phyloP scores from a whole-genome alignment of 2,888 invertebrate species.

The Rhyacophila evoluta region DNA sequence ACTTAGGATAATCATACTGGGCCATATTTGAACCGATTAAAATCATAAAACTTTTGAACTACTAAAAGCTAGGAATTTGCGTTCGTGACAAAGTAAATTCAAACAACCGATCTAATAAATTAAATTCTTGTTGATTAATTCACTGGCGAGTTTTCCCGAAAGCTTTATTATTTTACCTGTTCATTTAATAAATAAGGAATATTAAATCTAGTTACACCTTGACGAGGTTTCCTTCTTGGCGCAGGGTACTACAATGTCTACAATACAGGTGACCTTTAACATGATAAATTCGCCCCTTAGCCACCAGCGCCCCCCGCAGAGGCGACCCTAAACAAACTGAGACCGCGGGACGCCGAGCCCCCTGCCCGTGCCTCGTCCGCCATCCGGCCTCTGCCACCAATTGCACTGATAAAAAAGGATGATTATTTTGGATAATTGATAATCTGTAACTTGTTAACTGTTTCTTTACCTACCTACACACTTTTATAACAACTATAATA shows the following conservation, averaged over 20 bases:
- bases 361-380: constrained; percentile 60
- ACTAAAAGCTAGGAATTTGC: too few species aligned
- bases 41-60: too few species aligned
- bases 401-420: constrained; percentile 23
- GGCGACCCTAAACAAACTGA: constrained; percentile 65
- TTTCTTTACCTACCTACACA: neutral
- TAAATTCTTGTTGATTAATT: too few species aligned
- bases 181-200: too few species aligned
- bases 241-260: too few species aligned
- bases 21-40: too few species aligned
- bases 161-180: too few species aligned
- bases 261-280: constrained; percentile 45
- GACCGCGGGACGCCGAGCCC: constrained; percentile 67
- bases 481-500: neutral
- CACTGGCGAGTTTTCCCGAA: too few species aligned
- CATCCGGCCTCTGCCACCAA: neutral
- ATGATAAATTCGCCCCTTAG: constrained; percentile 56
- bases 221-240: neutral
- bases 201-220: neutral
- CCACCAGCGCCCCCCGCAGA: constrained; percentile 60
- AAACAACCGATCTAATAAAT: too few species aligned
- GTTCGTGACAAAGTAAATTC: too few species aligned
- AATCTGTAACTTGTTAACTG: constrained; percentile 14
- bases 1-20: too few species aligned
- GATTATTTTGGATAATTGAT: constrained; percentile 3